Conservation (phyloP, 2,888 invertebrate genomes). For the Hypomecis punctinalis region DNA sequence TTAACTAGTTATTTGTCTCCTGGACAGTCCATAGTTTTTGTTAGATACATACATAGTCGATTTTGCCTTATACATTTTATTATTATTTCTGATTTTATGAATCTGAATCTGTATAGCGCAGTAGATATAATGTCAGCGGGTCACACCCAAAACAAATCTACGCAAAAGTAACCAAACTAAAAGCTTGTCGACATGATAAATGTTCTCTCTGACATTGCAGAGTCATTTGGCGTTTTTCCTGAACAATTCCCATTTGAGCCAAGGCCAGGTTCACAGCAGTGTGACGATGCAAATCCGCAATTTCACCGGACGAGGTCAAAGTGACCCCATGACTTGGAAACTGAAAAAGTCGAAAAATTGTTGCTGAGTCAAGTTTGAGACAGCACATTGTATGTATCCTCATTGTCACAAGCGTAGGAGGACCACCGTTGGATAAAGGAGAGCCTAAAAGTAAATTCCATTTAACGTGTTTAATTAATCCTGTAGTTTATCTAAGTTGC, state of each 20-base stretch:
- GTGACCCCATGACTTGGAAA: constrained; percentile 40
- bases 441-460: too few species aligned
- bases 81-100: not conserved
- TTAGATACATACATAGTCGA: too few species aligned
- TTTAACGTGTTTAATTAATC: too few species aligned
- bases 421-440: too few species aligned
- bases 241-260: constrained; percentile 43
- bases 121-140: not conserved
- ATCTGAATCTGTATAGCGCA: not conserved
- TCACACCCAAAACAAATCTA: not conserved
- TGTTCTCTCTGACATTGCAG: constrained; percentile 40
- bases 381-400: not conserved
- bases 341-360: constrained; percentile 29
- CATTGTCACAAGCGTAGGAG: too few species aligned
- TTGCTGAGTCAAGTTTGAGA: constrained; percentile 16
- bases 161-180: constrained; percentile 24
- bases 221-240: constrained; percentile 50
- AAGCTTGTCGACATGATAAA: constrained; percentile 35
- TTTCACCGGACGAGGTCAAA: constrained; percentile 30
- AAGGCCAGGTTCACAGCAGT: constrained; percentile 52
- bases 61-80: not conserved
- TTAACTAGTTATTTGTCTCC: too few species aligned
- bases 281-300: constrained; percentile 41
- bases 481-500: too few species aligned
- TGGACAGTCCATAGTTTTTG: too few species aligned